Base-by-base conservation (phyloP, 2,888 invertebrate genomes). In the Patella ulyssiponensis region DNA sequence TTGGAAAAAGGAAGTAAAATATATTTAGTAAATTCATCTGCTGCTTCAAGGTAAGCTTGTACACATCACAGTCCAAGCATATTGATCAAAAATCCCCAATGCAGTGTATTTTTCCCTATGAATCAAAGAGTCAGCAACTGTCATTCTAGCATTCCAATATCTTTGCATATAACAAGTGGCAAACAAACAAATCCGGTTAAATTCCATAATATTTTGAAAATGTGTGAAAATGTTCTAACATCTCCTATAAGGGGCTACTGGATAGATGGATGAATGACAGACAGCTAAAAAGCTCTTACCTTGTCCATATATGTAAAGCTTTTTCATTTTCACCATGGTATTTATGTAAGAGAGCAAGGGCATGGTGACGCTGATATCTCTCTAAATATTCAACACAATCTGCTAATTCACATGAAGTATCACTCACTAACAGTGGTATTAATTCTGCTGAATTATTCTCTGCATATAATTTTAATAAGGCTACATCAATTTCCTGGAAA, bases 261-360 rank as follows among this genome's bases (percentile, higher is more conserved):
- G 44, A 44, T 9, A 44, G 44, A 44, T 9, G 9, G 9, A 44
- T 44, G 9, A 1, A 44, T 44, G 44, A 44, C 9, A 0, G 44
- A 7, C 44, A 44, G 44, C 44, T 44, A 44, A 44, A 44, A 44
- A 44, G 1, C 44, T 44, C 85, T 84, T 79, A 91, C 91, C 90
- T 91, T 51, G 90, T 88, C 93, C 93, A 93, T 3, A 92, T 83
- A 71, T 87, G 84, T 5, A 93, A 83, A n/a, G 93, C 92, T 78
- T 89, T 91, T 71, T 91, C 92, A 76, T 89, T 82, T 74, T 93
- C 91, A 2, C 91, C 90, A 75, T 90, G 87, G 69, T 87, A 88
- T 81, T 89, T 88, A 81, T 92, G 90, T 33, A 93, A 86, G 27
- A 92, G 80, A 7, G 91, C 93, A 12, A 92, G 82, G 9, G 92